Evolutionary conservation across 2,888 invertebrate genomes (phyloP).

Genomic region (Frankliniella fusca): DNA sequence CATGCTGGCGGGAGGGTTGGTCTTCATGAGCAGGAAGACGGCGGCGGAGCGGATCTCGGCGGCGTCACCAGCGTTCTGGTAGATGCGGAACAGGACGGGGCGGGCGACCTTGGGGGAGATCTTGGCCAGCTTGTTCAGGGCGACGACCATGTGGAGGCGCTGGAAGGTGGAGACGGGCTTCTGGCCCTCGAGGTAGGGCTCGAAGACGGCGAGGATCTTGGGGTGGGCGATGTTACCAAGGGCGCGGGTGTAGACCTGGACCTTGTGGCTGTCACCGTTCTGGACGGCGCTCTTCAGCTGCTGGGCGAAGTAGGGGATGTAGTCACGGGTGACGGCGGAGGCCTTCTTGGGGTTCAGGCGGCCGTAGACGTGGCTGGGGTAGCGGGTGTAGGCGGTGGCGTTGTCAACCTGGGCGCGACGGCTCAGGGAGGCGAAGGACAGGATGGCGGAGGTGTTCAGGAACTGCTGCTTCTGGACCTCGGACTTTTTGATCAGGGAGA

Average conservation of each 20-base stretch:
- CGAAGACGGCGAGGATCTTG: slow-evolving; percentile 56
- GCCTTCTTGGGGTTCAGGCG: slow-evolving; percentile 54
- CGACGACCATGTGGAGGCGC: slow-evolving; percentile 59
- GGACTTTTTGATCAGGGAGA: slow-evolving; percentile 54
- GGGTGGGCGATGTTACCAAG: slow-evolving; percentile 63
- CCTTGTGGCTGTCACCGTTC: slow-evolving; percentile 53
- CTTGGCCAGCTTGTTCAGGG: slow-evolving; percentile 53
- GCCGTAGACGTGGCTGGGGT: slow-evolving; percentile 63
- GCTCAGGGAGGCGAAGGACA: slow-evolving; percentile 58
- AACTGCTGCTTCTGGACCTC: slow-evolving; percentile 52
- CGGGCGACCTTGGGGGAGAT: slow-evolving; percentile 54
- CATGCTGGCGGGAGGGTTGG: slow-evolving; percentile 58
- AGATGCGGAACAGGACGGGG: slow-evolving; percentile 60
- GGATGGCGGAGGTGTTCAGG: slow-evolving; percentile 57
- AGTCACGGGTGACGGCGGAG: slow-evolving; percentile 53
- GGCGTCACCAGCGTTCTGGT: slow-evolving; percentile 61
- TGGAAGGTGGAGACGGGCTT: slow-evolving; percentile 57
- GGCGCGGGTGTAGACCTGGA: slow-evolving; percentile 60
- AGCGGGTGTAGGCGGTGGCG: slow-evolving; percentile 55
- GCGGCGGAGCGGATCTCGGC: slow-evolving; percentile 64
- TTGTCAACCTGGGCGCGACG: slow-evolving; percentile 59
- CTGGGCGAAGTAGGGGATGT: slow-evolving; percentile 57
- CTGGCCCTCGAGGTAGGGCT: slow-evolving; percentile 64
- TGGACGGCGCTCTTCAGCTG: slow-evolving; percentile 55
- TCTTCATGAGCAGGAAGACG: slow-evolving; percentile 57